Evolutionary conservation across 23 tunicate genomes (phyloP).

Genomic region (Trididemnum miniatum): DNA sequence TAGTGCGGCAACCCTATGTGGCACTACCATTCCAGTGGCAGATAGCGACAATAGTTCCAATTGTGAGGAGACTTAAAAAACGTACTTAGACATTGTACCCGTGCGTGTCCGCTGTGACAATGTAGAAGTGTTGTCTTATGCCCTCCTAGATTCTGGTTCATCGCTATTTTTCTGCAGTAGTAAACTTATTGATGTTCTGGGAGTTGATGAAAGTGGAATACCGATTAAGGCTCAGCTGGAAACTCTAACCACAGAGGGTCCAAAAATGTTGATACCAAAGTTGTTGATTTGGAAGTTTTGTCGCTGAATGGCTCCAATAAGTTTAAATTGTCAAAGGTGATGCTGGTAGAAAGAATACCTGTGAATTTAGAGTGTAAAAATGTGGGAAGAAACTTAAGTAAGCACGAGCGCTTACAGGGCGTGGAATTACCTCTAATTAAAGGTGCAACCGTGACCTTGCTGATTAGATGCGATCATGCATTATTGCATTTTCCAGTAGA

Average conservation of each 20-base stretch:
- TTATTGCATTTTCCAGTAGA: conserved; percentile 5
- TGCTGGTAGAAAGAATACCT: too few species aligned
- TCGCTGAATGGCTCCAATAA: background rate
- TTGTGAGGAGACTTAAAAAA: too few species aligned
- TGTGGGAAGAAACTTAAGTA: too few species aligned
- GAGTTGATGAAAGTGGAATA: background rate
- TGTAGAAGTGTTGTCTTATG: background rate
- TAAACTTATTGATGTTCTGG: background rate
- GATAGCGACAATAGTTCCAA: too few species aligned
- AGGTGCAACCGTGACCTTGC: conserved; percentile 23
- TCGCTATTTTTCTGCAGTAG: background rate
- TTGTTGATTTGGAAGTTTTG: background rate
- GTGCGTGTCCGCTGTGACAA: background rate
- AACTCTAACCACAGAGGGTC: background rate
- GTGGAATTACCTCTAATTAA: conserved; percentile 9
- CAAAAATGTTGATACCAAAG: background rate
- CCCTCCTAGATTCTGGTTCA: background rate
- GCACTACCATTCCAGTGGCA: background rate
- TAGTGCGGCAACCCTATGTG: background rate
- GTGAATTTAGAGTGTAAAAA: too few species aligned
- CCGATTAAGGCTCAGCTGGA: background rate
- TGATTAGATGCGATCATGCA: conserved; percentile 15
- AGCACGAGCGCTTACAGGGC: conserved; percentile 3
- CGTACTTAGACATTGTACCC: background rate
- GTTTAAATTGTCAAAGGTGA: too few species aligned